Conservation (phyloP, 2,888 invertebrate genomes). For the Serrognathus titanus region DNA sequence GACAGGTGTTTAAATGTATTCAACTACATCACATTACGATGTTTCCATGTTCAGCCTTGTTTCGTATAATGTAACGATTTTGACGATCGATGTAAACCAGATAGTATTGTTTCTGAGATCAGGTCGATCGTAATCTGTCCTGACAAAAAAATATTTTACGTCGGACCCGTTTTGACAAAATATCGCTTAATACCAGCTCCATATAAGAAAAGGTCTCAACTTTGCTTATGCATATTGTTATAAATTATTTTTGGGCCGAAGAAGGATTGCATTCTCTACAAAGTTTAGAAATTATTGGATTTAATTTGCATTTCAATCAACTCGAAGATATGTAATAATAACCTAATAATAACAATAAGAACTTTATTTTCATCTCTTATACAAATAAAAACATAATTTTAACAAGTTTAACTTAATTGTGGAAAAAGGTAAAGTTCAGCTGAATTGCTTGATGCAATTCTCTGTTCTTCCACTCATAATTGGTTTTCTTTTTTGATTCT, state of each 20-base stretch:
- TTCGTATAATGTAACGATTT: conserved; percentile 30
- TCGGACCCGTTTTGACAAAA: conserved; percentile 13
- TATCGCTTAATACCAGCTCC: conserved; percentile 11
- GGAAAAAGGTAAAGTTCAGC: too few species aligned
- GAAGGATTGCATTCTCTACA: not conserved
- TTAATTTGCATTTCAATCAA: not conserved
- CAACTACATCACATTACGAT: conserved; percentile 20
- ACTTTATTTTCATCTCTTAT: too few species aligned
- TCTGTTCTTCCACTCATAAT: too few species aligned
- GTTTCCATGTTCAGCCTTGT: conserved; percentile 32
- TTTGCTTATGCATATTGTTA: too few species aligned
- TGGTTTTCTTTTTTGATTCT: too few species aligned
- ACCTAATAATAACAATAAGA: too few species aligned
- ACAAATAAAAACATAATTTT: too few species aligned
- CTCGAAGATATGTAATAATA: not conserved
- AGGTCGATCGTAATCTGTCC: conserved; percentile 24
- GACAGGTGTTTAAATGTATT: conserved; percentile 27
- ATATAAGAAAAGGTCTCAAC: not conserved
- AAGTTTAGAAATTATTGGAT: not conserved
- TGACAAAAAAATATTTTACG: conserved; percentile 21
- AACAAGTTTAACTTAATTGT: too few species aligned
- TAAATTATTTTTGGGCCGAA: too few species aligned
- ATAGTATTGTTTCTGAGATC: conserved; percentile 31
- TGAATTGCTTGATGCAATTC: too few species aligned
- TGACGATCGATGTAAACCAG: conserved; percentile 27